Evolutionary conservation across 1,140 invertebrate species (phyloP), one percentile per base, ranked within the genome.

Genomic region (Leptinotarsa lineolata): DNA sequence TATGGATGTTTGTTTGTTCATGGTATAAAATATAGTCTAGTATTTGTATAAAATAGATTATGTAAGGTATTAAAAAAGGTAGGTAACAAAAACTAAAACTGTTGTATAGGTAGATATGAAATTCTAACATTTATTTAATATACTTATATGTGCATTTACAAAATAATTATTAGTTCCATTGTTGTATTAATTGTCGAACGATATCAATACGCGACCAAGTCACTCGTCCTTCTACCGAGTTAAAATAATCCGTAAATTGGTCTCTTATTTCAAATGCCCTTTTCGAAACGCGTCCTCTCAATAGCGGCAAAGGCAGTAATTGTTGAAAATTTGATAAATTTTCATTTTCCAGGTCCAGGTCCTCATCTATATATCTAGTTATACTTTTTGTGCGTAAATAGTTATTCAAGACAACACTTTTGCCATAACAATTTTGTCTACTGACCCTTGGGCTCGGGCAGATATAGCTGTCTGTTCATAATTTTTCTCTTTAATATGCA

Each of bases 341-440:
- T 24, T 46, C 48, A 16, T 69, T 44, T 48, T 60, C 39, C 8
- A 44, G 39, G 45, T 79, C 68, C 80, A 59, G 70, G 79, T 64
- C 48, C 79, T 75, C 74, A 76, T 20, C 71, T 68, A 76, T 39
- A 39, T 39, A 39, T 39, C 30, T 39, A 39, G 30, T 39, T 39
- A 39, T 39, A 61, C 71, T 66, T 69, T 75, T 73, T 74, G 46
- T 76, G 24, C 77, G 73, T 76, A 81, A 80, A 78, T 76, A 84
- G 72, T 84, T 84, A 71, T 83, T 82, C 59, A 83, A 63, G n/a
- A 82, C 78, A 78, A 79, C 78, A 68, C 75, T n/a, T n/a, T 77
- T 60, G 79, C 79, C 70, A 80, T 81, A 61, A 82, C 65, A n/a
- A 81, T 70, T 68, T 80, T 76, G 20, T 75, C 78, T 46, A 83